Percentiles rank a stretch among this genome's conserved stretches.
Conservation (phyloP, 2,797 vertebrate genomes). For the Myotis daubentonii region DNA sequence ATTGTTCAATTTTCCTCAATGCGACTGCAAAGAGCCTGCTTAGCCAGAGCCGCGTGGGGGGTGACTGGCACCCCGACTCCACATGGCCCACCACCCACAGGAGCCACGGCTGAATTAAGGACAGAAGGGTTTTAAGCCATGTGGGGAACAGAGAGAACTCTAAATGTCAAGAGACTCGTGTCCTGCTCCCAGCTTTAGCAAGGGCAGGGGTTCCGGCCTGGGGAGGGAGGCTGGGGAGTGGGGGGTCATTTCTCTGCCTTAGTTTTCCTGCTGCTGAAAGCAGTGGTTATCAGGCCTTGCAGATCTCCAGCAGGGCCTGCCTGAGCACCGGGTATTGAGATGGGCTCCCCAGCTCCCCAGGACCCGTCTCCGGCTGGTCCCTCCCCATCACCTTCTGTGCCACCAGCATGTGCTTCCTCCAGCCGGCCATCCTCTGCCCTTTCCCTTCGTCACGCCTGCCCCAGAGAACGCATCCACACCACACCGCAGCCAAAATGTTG, state of each 20-base stretch:
- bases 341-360: background rate
- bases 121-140: no score
- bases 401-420: background rate
- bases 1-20: background rate
- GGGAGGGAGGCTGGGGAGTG: no score
- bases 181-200: background rate
- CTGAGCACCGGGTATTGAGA: accelerated
- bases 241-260: background rate
- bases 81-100: accelerated
- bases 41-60: background rate
- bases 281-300: no score
- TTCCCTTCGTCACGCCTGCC: background rate
- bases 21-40: background rate
- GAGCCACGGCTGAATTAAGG: background rate
- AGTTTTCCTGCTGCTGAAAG: background rate
- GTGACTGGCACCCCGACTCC: accelerated
- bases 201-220: background rate
- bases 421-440: no score
- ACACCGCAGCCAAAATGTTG: background rate
- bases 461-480: background rate
- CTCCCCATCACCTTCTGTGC: background rate
- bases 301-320: background rate
- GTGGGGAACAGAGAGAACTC: background rate
- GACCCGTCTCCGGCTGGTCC: background rate
- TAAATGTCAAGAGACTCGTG: background rate